Percentiles rank a stretch among this genome's conserved stretches.
Conservation (phyloP, 2,888 invertebrate genomes). For the Eubasilissa splendida region DNA sequence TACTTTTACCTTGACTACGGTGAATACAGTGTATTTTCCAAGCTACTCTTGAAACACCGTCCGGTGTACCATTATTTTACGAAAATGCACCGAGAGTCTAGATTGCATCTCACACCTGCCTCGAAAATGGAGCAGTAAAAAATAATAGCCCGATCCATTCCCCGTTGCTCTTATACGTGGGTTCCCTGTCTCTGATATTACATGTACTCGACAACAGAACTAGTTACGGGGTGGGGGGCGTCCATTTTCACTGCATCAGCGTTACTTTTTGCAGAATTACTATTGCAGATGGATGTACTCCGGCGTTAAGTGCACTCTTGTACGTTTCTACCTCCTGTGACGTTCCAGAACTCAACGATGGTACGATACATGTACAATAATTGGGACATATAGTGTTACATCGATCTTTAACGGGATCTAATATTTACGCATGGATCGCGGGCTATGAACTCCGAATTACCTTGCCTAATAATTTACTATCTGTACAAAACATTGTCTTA, state of each 20-base stretch:
- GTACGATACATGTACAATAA: too few relatives aligned
- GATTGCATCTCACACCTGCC: conserved; percentile 19
- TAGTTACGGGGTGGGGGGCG: neutral
- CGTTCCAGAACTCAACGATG: too few relatives aligned
- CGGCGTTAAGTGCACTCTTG: neutral
- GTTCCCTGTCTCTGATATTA: neutral
- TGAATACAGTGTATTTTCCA: too few relatives aligned
- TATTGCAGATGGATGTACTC: conserved; percentile 3
- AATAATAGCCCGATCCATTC: conserved; percentile 33
- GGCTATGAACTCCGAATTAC: too few relatives aligned
- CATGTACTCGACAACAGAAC: neutral
- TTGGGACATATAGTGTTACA: too few relatives aligned
- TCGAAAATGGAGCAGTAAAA: conserved; percentile 14
- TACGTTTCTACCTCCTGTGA: neutral
- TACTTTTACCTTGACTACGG: too few relatives aligned
- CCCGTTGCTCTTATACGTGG: neutral
- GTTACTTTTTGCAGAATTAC: neutral
- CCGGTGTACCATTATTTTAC: conserved; percentile 3
- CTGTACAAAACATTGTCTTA: too few relatives aligned
- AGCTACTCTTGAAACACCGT: too few relatives aligned
- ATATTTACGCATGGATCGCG: too few relatives aligned
- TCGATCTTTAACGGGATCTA: too few relatives aligned
- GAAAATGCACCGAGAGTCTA: conserved; percentile 1
- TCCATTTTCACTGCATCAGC: neutral
- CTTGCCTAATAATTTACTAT: too few relatives aligned